Evolutionary conservation across 2,797 vertebrate species (phyloP), one percentile per base, ranked within the genome.

Genomic region (Ctenochaetus hawaiiensis): DNA sequence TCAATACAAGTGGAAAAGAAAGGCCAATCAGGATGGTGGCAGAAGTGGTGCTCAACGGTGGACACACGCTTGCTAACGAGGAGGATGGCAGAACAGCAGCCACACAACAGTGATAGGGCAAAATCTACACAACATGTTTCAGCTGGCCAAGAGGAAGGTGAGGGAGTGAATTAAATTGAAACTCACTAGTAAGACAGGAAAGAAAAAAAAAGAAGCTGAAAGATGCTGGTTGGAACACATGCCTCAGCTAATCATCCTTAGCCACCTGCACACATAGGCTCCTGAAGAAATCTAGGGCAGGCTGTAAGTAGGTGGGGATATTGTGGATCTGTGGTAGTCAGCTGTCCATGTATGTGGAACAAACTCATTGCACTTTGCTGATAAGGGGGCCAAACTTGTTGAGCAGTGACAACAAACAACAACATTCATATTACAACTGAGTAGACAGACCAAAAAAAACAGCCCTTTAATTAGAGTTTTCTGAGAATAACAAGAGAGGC

Each of bases 261-360:
- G 64, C 76, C 73, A 83, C 71, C 74, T 82, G 74, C 59, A 74
- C 45, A 76, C 54, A 78, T 13, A n/a, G 63, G 45, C 47, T 56
- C 54, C 37, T 57, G 47, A 30, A 3, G 4, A 22, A 77, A 79
- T 67, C 63, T 81, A 71, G 78, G 76, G 61, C 72, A 22, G 34
- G 39, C 45, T 41, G 5, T 37, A 51, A 61, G 53, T 48, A 12
- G 26, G 17, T 43, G 66, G 20, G 20, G 49, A 68, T 62, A 23
- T 41, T 52, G 65, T 65, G 48, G 37, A 37, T 81, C 12, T 72
- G 66, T 22, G 22, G 82, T 71, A 66, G 66, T 79, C 72, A 60
- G 64, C 67, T 77, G 72, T 81, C 59, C 43, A 23, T 77, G 44
- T 65, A 74, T 72, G 34, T 85, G 47, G 62, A 82, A 63, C 51